phyloP scores from a whole-genome alignment of 2,888 invertebrate species.

The Eupithecia dodoneata region DNA sequence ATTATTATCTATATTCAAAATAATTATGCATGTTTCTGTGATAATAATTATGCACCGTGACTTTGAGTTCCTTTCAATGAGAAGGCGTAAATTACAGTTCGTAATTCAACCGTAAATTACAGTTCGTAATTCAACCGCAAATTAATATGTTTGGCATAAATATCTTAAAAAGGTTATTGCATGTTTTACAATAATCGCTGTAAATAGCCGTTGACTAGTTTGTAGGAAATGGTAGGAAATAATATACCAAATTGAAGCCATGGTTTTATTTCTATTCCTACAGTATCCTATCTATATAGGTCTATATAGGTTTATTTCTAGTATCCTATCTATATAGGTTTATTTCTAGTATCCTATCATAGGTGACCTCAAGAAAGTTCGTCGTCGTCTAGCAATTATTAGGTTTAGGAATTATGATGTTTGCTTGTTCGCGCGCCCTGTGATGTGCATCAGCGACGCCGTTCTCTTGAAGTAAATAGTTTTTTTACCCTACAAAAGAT shows the following conservation, averaged over 20 bases:
- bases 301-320: too few relatives aligned
- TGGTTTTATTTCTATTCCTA: constrained; percentile 33
- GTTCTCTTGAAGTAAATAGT: too few relatives aligned
- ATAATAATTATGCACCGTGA: constrained; percentile 34
- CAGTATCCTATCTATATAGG: background rate
- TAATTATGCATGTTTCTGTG: constrained; percentile 51
- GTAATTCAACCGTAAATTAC: background rate
- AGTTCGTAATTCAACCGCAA: background rate
- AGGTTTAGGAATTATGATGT: too few relatives aligned
- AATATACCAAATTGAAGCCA: constrained; percentile 50
- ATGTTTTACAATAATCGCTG: constrained; percentile 59
- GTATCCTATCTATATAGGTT: too few relatives aligned
- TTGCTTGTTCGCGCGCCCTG: too few relatives aligned
- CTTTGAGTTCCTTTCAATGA: background rate
- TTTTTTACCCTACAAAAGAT: too few relatives aligned
- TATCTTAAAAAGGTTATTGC: constrained; percentile 40
- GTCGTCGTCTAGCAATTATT: too few relatives aligned
- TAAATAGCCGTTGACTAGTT: constrained; percentile 82
- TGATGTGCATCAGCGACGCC: too few relatives aligned
- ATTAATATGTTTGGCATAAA: background rate
- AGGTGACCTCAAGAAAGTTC: background rate
- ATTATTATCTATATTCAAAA: constrained; percentile 26
- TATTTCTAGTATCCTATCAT: background rate
- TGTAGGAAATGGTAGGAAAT: constrained; percentile 75
- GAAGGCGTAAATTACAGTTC: constrained; percentile 2